phyloP scores from a whole-genome alignment of 2,113 vertebrate species.

The Eidolon helvum region DNA sequence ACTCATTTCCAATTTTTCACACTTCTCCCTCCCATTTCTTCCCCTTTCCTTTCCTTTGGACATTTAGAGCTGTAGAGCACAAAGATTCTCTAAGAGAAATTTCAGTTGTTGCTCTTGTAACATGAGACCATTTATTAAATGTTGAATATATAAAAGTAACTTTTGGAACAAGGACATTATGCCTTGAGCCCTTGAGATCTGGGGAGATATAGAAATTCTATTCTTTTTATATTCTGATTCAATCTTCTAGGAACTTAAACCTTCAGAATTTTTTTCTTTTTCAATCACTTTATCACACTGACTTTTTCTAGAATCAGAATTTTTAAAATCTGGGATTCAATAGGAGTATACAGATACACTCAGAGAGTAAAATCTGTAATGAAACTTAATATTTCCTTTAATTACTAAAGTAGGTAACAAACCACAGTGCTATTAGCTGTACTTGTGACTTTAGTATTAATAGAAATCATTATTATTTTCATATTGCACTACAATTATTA shows the following conservation, averaged over 20 bases:
- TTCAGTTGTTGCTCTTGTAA: slow-evolving; percentile 64
- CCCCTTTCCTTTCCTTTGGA: slow-evolving; percentile 58
- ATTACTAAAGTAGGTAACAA: background rate
- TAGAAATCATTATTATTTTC: background rate
- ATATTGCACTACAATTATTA: background rate
- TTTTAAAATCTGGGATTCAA: background rate
- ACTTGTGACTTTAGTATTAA: background rate
- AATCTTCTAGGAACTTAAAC: background rate
- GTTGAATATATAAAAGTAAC: slow-evolving; percentile 69
- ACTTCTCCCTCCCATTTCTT: slow-evolving; percentile 10
- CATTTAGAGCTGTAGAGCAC: slow-evolving; percentile 53
- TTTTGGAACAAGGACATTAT: slow-evolving; percentile 60
- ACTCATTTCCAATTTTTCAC: slow-evolving; percentile 71
- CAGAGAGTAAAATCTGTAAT: background rate
- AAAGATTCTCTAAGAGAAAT: slow-evolving; percentile 74
- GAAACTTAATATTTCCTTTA: background rate
- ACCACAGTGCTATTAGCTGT: background rate
- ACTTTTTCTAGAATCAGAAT: slow-evolving; percentile 24
- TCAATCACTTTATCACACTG: background rate
- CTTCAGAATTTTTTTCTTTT: slow-evolving; percentile 18
- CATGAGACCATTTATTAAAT: slow-evolving; percentile 63
- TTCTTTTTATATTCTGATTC: background rate
- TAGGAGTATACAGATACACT: background rate
- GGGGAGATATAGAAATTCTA: background rate
- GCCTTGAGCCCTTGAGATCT: background rate